Base-by-base conservation (phyloP, 2,797 vertebrate species). In the Enteromius argenteus region DNA sequence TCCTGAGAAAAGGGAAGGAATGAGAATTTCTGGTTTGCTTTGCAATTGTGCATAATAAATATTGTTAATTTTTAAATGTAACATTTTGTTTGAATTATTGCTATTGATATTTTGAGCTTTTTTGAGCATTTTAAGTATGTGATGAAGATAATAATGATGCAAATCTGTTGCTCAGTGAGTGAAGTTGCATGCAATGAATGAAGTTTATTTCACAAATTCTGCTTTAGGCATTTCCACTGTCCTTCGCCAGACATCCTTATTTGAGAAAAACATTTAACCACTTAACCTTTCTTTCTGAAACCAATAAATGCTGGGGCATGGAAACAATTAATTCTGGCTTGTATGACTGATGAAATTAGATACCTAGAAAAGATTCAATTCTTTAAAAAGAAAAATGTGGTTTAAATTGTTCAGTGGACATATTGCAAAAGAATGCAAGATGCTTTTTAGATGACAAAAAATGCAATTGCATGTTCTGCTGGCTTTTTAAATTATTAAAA, bases 161-260 rank as follows among this genome's bases (percentile, higher is more conserved):
- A 58, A 23, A 56, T 81, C 5, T 68, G 44, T 84, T 49, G 21
- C 53, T 58, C 4, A 79, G 23, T 51, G 10, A 76, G 44, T 42
- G 17, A 7, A 78, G 5, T 23, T 44, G 17, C 39, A 72, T 69
- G 49, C 74, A 83, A 56, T 39, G 27, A 56, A 75, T 42, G 3
- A 35, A 49, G 4, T 46, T 62, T 27, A 4, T 56, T 51, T 56
- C 15, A 44, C 39, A 39, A 23, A 82, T 66, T 67, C 4, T 42
- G 46, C 53, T 81, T 60, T 23, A 72, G 53, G 51, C 37, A 81
- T 81, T 72, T 81, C 51, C 69, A 51, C 42, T 64, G 11, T 37
- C 42, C 4, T 35, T 44, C 1, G 15, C 46, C 49, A 23, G 13
- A 51, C 62, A 37, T 51, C 49, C 51, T 53, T 46, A 21, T 53